phyloP scores from a whole-genome alignment of 2,888 invertebrate species.

The Amphipyra berbera region DNA sequence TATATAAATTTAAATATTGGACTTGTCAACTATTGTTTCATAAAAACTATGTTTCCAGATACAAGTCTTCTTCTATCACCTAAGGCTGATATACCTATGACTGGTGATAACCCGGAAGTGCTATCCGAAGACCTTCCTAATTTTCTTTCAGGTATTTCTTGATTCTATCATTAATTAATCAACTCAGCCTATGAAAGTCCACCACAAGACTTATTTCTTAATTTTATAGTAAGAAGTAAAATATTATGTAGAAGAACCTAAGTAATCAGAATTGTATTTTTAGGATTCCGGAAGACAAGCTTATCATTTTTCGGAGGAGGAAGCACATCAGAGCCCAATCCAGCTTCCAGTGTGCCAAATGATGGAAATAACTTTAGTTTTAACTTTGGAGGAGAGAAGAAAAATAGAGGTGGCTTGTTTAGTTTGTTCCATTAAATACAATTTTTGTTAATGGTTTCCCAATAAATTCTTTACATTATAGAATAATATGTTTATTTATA shows the following conservation, averaged over 20 bases:
- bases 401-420: constrained; percentile 78
- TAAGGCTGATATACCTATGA: constrained; percentile 74
- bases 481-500: constrained; percentile 39
- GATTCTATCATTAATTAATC: not conserved
- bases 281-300: constrained; percentile 79
- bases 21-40: not conserved
- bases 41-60: constrained; percentile 66
- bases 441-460: constrained; percentile 8
- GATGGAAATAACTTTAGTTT: constrained; percentile 76
- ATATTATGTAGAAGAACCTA: not conserved
- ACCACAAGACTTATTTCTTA: no score
- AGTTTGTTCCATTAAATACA: constrained; percentile 74
- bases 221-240: no score
- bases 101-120: constrained; percentile 64
- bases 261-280: constrained; percentile 20
- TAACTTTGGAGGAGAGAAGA: constrained; percentile 80
- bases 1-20: not conserved
- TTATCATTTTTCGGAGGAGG: constrained; percentile 79
- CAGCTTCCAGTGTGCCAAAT: constrained; percentile 62
- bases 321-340: constrained; percentile 63
- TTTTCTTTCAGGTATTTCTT: constrained; percentile 77
- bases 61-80: constrained; percentile 82
- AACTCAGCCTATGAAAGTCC: not conserved
- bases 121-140: constrained; percentile 78
- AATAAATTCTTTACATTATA: constrained; percentile 40